phyloP scores from a whole-genome alignment of 2,888 invertebrate genomes.

The Formica aserva region DNA sequence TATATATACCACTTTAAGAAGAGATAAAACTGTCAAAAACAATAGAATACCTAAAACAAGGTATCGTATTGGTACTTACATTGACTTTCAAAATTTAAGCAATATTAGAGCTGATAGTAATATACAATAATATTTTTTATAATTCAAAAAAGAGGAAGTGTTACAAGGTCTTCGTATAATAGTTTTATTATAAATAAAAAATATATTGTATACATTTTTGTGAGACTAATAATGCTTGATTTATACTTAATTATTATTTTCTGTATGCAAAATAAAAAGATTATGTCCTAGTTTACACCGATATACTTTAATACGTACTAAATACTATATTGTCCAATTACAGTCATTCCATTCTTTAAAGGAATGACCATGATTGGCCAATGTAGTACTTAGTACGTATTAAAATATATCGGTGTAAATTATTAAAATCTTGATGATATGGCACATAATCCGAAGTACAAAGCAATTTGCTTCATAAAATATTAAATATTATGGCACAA shows the following conservation, averaged over 20 bases:
- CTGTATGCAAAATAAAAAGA: not conserved
- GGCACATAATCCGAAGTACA: not conserved
- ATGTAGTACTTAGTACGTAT: too few relatives aligned
- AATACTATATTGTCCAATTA: too few relatives aligned
- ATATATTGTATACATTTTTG: conserved; percentile 10
- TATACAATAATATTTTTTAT: not conserved
- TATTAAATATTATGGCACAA: not conserved
- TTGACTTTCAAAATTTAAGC: not conserved
- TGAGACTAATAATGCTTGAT: conserved; percentile 11
- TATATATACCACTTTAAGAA: not conserved
- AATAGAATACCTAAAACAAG: not conserved
- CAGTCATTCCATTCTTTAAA: too few relatives aligned
- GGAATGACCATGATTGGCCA: too few relatives aligned
- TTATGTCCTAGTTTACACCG: too few relatives aligned
- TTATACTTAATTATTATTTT: not conserved
- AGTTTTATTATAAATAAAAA: conserved; percentile 7
- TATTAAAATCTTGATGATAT: not conserved
- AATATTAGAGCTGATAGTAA: not conserved
- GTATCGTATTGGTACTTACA: not conserved
- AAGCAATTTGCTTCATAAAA: not conserved
- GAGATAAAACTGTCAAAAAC: not conserved
- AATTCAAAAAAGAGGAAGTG: not conserved
- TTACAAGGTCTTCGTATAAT: not conserved
- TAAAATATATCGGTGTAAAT: too few relatives aligned
- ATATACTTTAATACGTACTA: too few relatives aligned